Percentiles rank a stretch among this genome's conserved stretches.
Conservation (phyloP, 64 coral and sea anemone genomes). For the Montipora efflorescens region DNA sequence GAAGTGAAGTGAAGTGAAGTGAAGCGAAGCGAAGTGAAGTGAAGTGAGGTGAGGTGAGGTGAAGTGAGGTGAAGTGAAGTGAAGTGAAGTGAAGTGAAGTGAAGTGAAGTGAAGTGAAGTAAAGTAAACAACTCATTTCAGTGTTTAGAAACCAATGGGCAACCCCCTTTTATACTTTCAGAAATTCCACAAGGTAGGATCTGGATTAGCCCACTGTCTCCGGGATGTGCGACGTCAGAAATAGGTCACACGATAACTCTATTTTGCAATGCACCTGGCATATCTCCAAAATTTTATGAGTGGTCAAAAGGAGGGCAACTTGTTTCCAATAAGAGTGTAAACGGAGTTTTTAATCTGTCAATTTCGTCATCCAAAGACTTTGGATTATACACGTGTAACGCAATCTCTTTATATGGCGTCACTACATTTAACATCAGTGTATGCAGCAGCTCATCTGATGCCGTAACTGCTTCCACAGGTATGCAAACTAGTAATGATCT, state of each 20-base stretch:
- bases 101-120: too few species aligned
- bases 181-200: background rate
- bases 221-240: background rate
- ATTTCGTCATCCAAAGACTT: slow-evolving; percentile 16
- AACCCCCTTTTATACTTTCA: background rate
- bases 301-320: background rate
- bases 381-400: slow-evolving; percentile 28
- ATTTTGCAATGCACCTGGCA: background rate
- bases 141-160: too few species aligned
- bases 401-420: background rate
- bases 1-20: too few species aligned
- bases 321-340: background rate
- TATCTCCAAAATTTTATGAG: background rate
- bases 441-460: background rate
- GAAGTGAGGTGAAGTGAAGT: too few species aligned
- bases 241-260: slow-evolving; percentile 15
- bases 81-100: too few species aligned
- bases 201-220: background rate
- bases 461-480: background rate
- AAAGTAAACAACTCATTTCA: too few species aligned
- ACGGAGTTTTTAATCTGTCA: background rate
- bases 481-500: background rate
- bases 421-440: slow-evolving; percentile 1
- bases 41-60: too few species aligned
- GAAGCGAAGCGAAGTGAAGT: too few species aligned